A percentile compares a stretch with the other conserved stretches of the same genome.
Evolutionary conservation across 2,113 vertebrate species (phyloP).

Genomic region (Alces alces): DNA sequence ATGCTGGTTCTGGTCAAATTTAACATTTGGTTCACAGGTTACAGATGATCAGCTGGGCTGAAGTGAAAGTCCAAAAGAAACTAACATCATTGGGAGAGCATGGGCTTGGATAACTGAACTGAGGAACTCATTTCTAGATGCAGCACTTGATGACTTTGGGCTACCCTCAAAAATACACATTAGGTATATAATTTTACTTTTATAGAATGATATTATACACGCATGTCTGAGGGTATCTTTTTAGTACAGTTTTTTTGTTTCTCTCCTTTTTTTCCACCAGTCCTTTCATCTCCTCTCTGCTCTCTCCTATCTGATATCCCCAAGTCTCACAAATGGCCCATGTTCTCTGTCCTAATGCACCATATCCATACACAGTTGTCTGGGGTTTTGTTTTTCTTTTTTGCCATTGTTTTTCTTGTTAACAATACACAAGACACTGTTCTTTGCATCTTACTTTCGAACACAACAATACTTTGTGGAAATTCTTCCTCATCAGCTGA

Average conservation of each 20-base stretch:
- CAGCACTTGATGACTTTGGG: not conserved
- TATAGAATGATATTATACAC: not conserved
- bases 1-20: not conserved
- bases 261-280: not conserved
- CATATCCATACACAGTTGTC: too few species aligned
- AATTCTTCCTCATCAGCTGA: not conserved
- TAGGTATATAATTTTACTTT: not conserved
- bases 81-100: not conserved
- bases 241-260: not conserved
- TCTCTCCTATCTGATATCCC: not conserved
- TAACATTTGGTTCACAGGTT: not conserved
- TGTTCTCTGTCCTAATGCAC: not conserved
- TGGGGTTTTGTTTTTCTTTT: not conserved
- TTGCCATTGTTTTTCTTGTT: not conserved
- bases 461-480: not conserved
- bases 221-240: not conserved
- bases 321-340: not conserved
- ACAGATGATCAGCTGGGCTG: not conserved
- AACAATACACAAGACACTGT: not conserved
- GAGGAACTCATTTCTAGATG: not conserved
- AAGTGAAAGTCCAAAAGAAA: not conserved
- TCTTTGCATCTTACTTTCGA: not conserved
- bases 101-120: not conserved
- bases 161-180: not conserved
- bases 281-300: not conserved